Evolutionary conservation across 2,888 invertebrate species (phyloP), one percentile per base, ranked within the genome.

Genomic region (Phlogophora meticulosa): DNA sequence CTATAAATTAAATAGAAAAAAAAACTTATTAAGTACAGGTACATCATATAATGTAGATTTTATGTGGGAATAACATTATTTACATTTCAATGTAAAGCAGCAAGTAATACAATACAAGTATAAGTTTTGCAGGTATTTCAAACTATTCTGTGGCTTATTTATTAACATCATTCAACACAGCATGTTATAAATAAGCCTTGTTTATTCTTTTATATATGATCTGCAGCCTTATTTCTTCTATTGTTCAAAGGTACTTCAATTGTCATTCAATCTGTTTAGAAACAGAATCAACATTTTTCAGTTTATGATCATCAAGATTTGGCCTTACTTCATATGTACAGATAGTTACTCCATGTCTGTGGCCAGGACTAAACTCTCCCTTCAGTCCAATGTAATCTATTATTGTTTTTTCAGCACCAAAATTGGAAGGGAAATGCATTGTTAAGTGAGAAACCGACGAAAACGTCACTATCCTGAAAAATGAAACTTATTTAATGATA

Each of bases 331-430:
- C 99, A 91, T 99, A 99, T 55, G 97, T 98, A 87, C 98, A 98
- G 85, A 99, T 98, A 2, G 98, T 98, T 0, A 99, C 98, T 56
- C 98, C 99, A 90, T 99, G 98, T 80, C 97, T 96, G 86, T 98
- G 98, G 0, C 97, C 97, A 87, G 97, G 97, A 13, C 96, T 96
- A 95, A 98, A 99, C 94, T 99, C 99, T 24, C 99, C 99, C 89
- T 97, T 97, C 46, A 99, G 96, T 13, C 99, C 99, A 87, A 99
- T 99, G 89, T 99, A 99, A 90, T 98, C 98, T 72, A 99, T 97
- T 87, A 97, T 97, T 1, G 98, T 98, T 56, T 94, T 96, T n/a
- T 98, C 98, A 20, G 96, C 96, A 24, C 99, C 99, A 94, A 97
- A 98, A 93, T 99, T 99, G 17, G 96, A 96, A 10, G 98, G 98